Evolutionary conservation across 2,797 vertebrate species (phyloP).

Genomic region (Petrocephalus sullivani): DNA sequence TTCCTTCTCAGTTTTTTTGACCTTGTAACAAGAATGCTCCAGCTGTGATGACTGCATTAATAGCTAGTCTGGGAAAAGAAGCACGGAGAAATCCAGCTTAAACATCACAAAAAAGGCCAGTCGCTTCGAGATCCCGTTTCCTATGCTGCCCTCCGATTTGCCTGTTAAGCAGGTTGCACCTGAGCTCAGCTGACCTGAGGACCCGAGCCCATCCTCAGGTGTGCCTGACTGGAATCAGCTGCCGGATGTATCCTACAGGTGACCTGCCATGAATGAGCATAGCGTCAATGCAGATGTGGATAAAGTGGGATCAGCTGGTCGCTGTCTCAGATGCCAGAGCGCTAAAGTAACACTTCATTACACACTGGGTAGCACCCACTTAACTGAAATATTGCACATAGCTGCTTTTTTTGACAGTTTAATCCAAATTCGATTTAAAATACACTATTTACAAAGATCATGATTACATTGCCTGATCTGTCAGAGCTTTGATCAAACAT

Average conservation of each 20-base stretch:
- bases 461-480: background rate
- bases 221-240: background rate
- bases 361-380: background rate
- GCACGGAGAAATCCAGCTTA: background rate
- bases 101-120: background rate
- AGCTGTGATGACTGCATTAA: background rate
- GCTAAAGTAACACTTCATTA: background rate
- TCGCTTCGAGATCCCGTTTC: background rate
- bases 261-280: background rate
- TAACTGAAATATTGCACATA: background rate
- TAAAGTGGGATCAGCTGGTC: background rate
- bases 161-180: background rate
- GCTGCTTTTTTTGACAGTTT: background rate
- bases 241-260: background rate
- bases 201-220: background rate
- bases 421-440: slow-evolving; percentile 10
- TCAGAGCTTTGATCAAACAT: slow-evolving; percentile 4
- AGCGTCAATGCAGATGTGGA: background rate
- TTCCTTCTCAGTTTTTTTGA: background rate
- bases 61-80: background rate
- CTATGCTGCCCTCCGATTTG: background rate
- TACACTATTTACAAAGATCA: background rate
- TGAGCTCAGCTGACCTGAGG: background rate
- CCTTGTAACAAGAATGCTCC: background rate
- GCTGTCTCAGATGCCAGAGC: background rate